Base-by-base conservation (phyloP, 2,113 vertebrate genomes). In the Verasper variegatus region DNA sequence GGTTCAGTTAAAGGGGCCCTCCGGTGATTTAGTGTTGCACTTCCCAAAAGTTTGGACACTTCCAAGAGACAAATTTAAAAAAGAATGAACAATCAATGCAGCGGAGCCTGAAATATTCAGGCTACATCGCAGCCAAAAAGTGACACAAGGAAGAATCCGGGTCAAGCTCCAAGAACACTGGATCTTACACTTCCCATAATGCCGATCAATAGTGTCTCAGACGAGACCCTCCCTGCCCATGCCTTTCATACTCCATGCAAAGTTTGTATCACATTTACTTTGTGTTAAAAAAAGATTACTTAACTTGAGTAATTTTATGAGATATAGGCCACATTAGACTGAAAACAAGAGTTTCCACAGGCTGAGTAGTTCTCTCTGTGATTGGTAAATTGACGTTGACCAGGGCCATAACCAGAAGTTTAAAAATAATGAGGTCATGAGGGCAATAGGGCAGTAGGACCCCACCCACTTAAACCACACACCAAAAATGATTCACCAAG, bases 1-100 rank as follows among this genome's bases (percentile, higher is more conserved):
- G 58, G 26, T 21, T 67, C 65, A 81, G 72, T 82, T 86, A 74
- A 89, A 81, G 26, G 57, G 56, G 26, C 23, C 76, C 73, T 74
- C 54, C 35, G 24, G 60, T 52, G 24, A 68, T 80, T 87, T 80
- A 72, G 26, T 67, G 61, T 70, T 70, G 64, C 35, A 75, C 69
- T 66, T 78, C 17, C 31, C 73, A 64, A 70, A 84, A 77, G 52
- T 81, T 80, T 71, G 35, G 68, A 12, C 23, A 75, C 56, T 17
- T 82, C 35, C 9, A 52, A 71, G 57, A 4, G 0, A 79, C 60
- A 37, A 45, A 6, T 83, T 68, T 5, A 0, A 62, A 80, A 63
- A 68, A n/a, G n/a, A 68, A 61, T 10, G 31, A 10, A 42, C 9
- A 61, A 85, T 86, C 54, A 24, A 68, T 78, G 20, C 75, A 52